These are phyloP conservation scores for Leptinotarsa tumamoca DNA, from an alignment of 2,888 invertebrate species.

Conservation along the genomic window DNA sequence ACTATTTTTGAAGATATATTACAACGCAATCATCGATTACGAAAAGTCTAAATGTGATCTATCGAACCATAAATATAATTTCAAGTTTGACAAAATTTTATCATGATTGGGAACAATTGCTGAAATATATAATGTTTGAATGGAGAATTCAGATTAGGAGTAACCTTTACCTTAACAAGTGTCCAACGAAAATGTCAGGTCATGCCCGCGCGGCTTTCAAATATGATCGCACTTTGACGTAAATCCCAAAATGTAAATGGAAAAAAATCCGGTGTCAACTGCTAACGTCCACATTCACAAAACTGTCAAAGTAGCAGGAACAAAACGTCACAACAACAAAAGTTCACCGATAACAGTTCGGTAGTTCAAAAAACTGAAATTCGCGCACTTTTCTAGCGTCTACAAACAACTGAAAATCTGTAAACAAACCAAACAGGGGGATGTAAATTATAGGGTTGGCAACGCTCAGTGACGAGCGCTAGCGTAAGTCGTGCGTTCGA, in stretches of 20 bases:
- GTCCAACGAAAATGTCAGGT: slow-evolving; percentile 9
- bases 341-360: slow-evolving; percentile 15
- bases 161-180: slow-evolving; percentile 18
- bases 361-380: slow-evolving; percentile 11
- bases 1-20: neutral
- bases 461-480: slow-evolving; percentile 38
- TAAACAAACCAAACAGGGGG: slow-evolving; percentile 43
- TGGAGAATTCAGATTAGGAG: neutral
- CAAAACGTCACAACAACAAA: slow-evolving; percentile 23
- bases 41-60: too few species aligned
- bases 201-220: slow-evolving; percentile 1
- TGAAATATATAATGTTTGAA: neutral
- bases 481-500: slow-evolving; percentile 45
- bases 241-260: slow-evolving; percentile 1
- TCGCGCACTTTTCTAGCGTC: slow-evolving; percentile 27
- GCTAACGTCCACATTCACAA: slow-evolving; percentile 21
- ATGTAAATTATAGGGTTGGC: slow-evolving; percentile 38
- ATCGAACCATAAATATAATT: too few species aligned
- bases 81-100: too few species aligned
- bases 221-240: slow-evolving; percentile 1
- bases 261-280: slow-evolving; percentile 12
- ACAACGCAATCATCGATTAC: too few species aligned
- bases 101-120: neutral
- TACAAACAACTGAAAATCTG: slow-evolving; percentile 18
- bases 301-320: slow-evolving; percentile 13